Evolutionary conservation across 2,113 vertebrate species (phyloP).

Genomic region (Tragelaphus imberbis): DNA sequence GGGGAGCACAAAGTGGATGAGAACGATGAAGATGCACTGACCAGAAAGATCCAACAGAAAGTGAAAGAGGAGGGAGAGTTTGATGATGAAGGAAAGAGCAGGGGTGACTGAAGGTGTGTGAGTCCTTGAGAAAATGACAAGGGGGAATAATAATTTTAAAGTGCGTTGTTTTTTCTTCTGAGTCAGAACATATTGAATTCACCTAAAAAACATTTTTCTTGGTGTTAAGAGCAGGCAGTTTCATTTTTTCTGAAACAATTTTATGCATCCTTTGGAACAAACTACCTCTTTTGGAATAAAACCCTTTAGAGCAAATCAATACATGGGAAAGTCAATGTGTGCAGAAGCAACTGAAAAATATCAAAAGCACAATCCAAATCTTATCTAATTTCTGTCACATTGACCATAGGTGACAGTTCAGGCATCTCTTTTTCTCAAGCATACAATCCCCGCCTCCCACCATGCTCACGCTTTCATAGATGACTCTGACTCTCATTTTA

Average conservation of each 20-base stretch:
- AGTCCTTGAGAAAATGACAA: neutral
- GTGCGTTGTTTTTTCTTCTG: neutral
- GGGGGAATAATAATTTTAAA: neutral
- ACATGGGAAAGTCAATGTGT: neutral
- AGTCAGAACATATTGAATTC: neutral
- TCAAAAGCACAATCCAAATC: neutral
- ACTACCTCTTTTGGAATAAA: neutral
- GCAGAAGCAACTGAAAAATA: neutral
- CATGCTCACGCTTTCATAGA: neutral
- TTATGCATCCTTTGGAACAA: constrained; percentile 18
- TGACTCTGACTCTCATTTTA: neutral
- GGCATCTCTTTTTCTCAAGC: neutral
- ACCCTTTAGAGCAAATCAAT: constrained; percentile 12
- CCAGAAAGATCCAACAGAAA: neutral
- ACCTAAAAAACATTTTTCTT: neutral
- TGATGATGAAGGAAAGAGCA: neutral
- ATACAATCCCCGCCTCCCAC: neutral
- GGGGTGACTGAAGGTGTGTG: neutral
- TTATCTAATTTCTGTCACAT: neutral
- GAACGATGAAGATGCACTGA: neutral
- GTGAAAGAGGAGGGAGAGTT: neutral
- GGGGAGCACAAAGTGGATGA: neutral
- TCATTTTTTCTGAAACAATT: constrained; percentile 8
- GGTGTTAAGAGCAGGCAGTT: neutral
- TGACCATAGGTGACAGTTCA: neutral